Base-by-base conservation (phyloP, 2,797 vertebrate species). In the Sphenodon punctatus region DNA sequence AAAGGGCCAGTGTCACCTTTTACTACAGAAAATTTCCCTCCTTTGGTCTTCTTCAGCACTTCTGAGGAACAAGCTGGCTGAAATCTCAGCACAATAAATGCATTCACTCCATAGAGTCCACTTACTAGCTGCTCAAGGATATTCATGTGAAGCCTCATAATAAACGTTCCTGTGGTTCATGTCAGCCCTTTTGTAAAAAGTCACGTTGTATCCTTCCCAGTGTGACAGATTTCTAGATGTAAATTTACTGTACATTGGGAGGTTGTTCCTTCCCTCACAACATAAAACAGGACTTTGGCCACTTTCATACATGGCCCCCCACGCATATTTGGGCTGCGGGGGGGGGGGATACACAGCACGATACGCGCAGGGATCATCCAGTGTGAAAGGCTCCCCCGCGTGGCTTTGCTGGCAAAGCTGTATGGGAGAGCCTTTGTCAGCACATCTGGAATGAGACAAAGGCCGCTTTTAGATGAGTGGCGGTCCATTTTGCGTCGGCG, bases 231-330 rank as follows among this genome's bases (percentile, higher is more conserved):
- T 6, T 69, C 64, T 48, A 39, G 36, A 25, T 8, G 1, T 7
- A 23, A 22, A 8, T 0, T 0, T 1, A 11, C 3, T 55, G 19
- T 8, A 39, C 61, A 25, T 10, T 22, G 45, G n/a, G 22, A 53
- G 8, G 53, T 56, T 23, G 41, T 5, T 0, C 17, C 73, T 77
- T 65, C 32, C 78, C 30, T 65, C 34, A 20, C 17, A 56, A 30
- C n/a, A 22, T 34, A 20, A 55, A 1, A 0, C 17, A 67, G 36
- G 66, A 32, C 41, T 53, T 32, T 25, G 42, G 7, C n/a, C 58
- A n/a, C n/a, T n/a, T n/a, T n/a, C n/a, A n/a, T n/a, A n/a, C n/a
- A n/a, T n/a, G n/a, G n/a, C n/a, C n/a, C n/a, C n/a, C n/a, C n/a
- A n/a, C n/a, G n/a, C n/a, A n/a, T n/a, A n/a, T n/a, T n/a, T n/a